Percentiles rank a stretch among this genome's conserved stretches.
Evolutionary conservation across 2,888 invertebrate genomes (phyloP).

Genomic region (Hydriomena furcata): DNA sequence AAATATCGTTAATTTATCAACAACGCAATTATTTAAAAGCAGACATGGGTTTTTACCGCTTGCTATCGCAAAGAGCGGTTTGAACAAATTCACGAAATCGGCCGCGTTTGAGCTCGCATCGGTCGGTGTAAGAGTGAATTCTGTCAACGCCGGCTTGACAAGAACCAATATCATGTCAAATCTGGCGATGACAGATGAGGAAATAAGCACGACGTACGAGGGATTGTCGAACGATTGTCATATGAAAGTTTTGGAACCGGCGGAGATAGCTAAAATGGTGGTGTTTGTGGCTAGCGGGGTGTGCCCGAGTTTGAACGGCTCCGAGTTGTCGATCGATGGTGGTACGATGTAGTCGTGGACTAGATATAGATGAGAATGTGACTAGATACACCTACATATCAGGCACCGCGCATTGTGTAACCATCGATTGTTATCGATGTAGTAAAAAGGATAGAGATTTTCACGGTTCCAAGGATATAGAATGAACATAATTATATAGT

Average conservation of each 20-base stretch:
- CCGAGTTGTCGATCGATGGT: constrained; percentile 46
- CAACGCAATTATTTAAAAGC: constrained; percentile 86
- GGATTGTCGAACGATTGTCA: constrained; percentile 30
- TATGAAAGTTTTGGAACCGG: constrained; percentile 48
- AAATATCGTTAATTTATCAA: constrained; percentile 94
- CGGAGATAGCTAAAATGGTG: constrained; percentile 56
- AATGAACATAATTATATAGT: too few species aligned
- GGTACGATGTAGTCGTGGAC: constrained; percentile 13
- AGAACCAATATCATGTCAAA: constrained; percentile 48
- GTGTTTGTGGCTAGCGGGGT: constrained; percentile 53
- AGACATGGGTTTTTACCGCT: constrained; percentile 52
- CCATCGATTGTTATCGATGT: too few species aligned
- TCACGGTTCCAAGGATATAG: too few species aligned
- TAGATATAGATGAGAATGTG: neutral
- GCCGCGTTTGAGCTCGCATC: constrained; percentile 51
- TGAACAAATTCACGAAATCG: constrained; percentile 49
- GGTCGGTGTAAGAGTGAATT: constrained; percentile 51
- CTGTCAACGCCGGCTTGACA: constrained; percentile 49
- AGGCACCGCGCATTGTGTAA: too few species aligned
- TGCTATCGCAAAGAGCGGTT: constrained; percentile 46
- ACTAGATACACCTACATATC: too few species aligned
- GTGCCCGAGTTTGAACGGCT: constrained; percentile 55
- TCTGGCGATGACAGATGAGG: constrained; percentile 44
- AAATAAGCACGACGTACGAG: constrained; percentile 38
- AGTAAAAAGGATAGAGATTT: too few species aligned